Evolutionary conservation across 2,797 vertebrate species (phyloP), one percentile per base, ranked within the genome.

Genomic region (Chanos chanos): DNA sequence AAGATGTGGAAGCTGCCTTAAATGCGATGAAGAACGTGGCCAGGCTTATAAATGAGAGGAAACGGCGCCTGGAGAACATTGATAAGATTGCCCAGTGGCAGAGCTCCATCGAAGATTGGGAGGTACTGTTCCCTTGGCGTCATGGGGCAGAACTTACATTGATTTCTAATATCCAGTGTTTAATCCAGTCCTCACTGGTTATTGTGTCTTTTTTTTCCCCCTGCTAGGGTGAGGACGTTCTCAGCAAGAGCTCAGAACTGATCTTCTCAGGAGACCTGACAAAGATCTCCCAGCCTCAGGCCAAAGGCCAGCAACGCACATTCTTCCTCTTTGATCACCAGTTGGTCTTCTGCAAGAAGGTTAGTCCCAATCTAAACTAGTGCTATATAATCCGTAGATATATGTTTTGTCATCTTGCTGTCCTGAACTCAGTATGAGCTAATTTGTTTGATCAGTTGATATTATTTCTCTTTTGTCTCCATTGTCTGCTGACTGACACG

Each of bases 81-180:
- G 94, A 96, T 80, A 99, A 97, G 80, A 99, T 98, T 1, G 96
- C 96, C 13, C 92, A 95, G 53, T 98, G 95, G 96, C 95, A 99
- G 82, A 96, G 93, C 70, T 89, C 92, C 7, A 93, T 98, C 62
- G 94, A 98, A 70, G 93, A 94, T 80, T 98, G 95, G 96, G 94
- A 97, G 94, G 96, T 97, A 70, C 36, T 34, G 13, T 31, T 12
- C 9, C 10, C n/a, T 7, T 19, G 31, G 18, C 13, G 61, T 33
- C 4, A 10, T 55, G 21, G 7, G 2, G 36, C 19, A 36, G 13
- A 21, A 2, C 37, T 50, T 25, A 16, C 15, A 30, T 19, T 21
- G 19, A 3, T 3, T n/a, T 16, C 12, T 3, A 15, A 48, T 1
- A 27, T 28, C 4, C 28, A 4, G 9, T 21, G 7, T n/a, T 13